These are phyloP conservation scores for Ptilorrhoa leucosticta DNA, from an alignment of 2,113 vertebrate species.

Conservation along the genomic window DNA sequence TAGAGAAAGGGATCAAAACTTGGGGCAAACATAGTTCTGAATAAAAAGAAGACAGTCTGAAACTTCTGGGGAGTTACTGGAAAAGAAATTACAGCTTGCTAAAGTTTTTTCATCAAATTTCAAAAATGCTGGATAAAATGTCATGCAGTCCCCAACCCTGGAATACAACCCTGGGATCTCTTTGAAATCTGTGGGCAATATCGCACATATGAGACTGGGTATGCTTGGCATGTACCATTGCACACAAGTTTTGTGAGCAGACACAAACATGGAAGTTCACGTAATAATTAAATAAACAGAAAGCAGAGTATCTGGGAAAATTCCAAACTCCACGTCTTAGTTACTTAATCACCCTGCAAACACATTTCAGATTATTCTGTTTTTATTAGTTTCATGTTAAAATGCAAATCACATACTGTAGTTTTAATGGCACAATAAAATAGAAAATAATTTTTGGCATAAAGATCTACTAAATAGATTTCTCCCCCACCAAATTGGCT, in stretches of 20 bases:
- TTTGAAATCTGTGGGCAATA: not conserved
- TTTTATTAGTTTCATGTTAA: conserved; percentile 41
- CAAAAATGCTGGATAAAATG: not conserved
- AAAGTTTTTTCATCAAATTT: not conserved
- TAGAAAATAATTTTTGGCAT: conserved; percentile 36
- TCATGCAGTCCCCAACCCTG: accelerated
- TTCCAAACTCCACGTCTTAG: not conserved
- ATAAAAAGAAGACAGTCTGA: not conserved
- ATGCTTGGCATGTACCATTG: not conserved
- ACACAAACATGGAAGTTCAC: not conserved
- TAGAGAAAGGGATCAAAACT: not conserved
- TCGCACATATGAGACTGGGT: not conserved
- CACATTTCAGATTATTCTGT: conserved; percentile 35
- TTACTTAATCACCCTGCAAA: conserved; percentile 50
- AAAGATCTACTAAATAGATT: conserved; percentile 41
- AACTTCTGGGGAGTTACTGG: not conserved
- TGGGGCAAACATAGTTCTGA: not conserved
- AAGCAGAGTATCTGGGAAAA: conserved; percentile 35
- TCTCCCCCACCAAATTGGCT: not conserved
- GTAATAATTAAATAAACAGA: conserved; percentile 21
- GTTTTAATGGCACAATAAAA: conserved; percentile 30
- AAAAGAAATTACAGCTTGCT: not conserved
- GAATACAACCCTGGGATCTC: not conserved
- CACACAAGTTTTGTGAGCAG: not conserved
- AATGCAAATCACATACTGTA: conserved; percentile 26